Evolutionary conservation across 23 tunicate species (phyloP).

Genomic region (Ascidia mentula): DNA sequence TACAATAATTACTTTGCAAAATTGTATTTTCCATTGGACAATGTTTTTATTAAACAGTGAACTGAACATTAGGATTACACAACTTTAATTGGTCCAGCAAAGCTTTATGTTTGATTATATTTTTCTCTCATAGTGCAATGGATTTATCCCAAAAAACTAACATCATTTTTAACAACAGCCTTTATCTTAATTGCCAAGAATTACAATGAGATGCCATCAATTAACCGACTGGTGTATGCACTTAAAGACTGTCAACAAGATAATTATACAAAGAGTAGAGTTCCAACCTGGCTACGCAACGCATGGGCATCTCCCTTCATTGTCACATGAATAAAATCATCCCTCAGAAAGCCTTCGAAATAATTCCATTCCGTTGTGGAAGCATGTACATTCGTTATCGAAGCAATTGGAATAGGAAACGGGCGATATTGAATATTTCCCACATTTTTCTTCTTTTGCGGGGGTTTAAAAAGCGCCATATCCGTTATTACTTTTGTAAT

Average conservation of each 20-base stretch:
- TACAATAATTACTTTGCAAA: no score
- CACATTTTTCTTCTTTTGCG: constrained; percentile 29
- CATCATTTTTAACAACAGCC: not conserved
- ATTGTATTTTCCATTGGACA: no score
- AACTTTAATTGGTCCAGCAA: no score
- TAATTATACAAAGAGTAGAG: not conserved
- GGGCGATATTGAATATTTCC: constrained; percentile 1
- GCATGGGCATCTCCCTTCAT: constrained; percentile 23
- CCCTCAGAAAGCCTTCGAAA: constrained; percentile 23
- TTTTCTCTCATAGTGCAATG: no score
- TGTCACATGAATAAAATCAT: constrained; percentile 17
- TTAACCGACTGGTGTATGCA: no score
- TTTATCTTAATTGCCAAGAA: no score
- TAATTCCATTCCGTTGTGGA: constrained; percentile 23
- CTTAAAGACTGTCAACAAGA: no score
- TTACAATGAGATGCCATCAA: no score
- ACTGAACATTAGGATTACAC: no score
- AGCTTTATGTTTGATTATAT: no score
- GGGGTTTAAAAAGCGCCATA: constrained; percentile 36
- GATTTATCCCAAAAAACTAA: not conserved
- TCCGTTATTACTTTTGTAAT: no score
- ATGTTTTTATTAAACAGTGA: no score
- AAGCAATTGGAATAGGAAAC: constrained; percentile 33
- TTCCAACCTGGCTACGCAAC: constrained; percentile 12
- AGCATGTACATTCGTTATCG: not conserved